These are phyloP conservation scores for Microctenopoma steveboyesi DNA, from an alignment of 2,797 vertebrate genomes.

Conservation along the genomic window DNA sequence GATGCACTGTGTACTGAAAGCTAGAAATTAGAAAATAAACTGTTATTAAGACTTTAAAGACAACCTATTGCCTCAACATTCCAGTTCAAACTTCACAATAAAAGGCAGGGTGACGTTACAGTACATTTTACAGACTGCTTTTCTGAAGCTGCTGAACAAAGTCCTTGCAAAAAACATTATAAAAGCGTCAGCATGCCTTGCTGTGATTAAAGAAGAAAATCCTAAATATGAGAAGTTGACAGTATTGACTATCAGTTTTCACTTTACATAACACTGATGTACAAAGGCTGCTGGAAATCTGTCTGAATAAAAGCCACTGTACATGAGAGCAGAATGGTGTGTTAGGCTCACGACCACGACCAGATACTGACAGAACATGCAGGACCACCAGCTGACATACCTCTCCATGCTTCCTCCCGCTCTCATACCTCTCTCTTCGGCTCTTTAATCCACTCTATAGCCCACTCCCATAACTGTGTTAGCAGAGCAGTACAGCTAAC, in stretches of 20 bases:
- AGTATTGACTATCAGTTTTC: conserved; percentile 25
- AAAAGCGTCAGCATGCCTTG: conserved; percentile 8
- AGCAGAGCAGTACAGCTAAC: conserved; percentile 1
- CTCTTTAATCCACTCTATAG: conserved; percentile 5
- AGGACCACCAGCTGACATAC: conserved; percentile 34
- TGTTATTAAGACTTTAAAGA: too few species aligned
- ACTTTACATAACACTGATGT: conserved; percentile 7
- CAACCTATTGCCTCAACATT: too few species aligned
- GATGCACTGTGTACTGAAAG: background rate
- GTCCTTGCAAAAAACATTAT: too few species aligned
- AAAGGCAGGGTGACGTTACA: too few species aligned
- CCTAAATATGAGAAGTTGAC: conserved; percentile 2
- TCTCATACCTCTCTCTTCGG: background rate
- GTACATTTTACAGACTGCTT: too few species aligned
- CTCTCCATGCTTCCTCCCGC: conserved; percentile 19
- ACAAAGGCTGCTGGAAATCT: background rate
- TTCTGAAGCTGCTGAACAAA: too few species aligned
- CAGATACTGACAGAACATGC: conserved; percentile 36
- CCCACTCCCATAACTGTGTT: background rate
- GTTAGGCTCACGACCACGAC: conserved; percentile 16
- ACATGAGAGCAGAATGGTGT: conserved; percentile 16
- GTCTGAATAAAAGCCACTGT: conserved; percentile 1
- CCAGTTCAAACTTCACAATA: too few species aligned
- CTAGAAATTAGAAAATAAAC: background rate
- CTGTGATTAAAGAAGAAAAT: conserved; percentile 21